phyloP scores from a whole-genome alignment of 2,888 invertebrate genomes.

The Pogonocherus hispidulus region DNA sequence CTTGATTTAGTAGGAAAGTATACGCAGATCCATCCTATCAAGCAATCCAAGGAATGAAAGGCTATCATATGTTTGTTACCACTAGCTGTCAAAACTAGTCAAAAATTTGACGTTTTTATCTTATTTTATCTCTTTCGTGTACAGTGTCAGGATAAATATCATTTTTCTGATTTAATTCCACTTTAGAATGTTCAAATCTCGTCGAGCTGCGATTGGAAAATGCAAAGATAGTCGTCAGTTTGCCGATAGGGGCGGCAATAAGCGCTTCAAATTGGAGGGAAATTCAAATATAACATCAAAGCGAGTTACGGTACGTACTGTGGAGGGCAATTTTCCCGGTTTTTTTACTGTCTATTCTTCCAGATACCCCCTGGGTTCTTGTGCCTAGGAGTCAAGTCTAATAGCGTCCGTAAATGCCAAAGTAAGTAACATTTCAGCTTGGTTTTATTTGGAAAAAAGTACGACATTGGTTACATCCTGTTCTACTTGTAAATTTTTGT shows the following conservation, averaged over 20 bases:
- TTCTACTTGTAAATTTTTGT: neutral
- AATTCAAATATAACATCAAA: slow-evolving; percentile 47
- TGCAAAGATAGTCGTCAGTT: slow-evolving; percentile 26
- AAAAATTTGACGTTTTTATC: neutral
- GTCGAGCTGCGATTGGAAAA: slow-evolving; percentile 30
- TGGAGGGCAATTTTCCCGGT: slow-evolving; percentile 9
- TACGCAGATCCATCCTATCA: too few species aligned
- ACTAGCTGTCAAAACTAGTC: too few species aligned
- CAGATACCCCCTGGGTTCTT: slow-evolving; percentile 50
- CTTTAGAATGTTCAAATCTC: slow-evolving; percentile 32
- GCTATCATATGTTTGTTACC: too few species aligned
- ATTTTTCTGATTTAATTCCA: neutral
- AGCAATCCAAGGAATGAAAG: too few species aligned
- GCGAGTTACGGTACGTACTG: slow-evolving; percentile 44
- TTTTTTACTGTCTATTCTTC: slow-evolving; percentile 26
- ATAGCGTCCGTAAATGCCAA: slow-evolving; percentile 35
- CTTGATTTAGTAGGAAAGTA: too few species aligned
- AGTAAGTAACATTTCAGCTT: slow-evolving; percentile 40
- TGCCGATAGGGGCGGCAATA: slow-evolving; percentile 30
- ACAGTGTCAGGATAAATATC: neutral
- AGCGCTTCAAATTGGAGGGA: slow-evolving; percentile 46
- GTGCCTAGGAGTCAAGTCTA: slow-evolving; percentile 40
- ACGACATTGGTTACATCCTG: slow-evolving; percentile 7
- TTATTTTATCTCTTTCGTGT: neutral
- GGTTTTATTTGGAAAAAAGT: neutral